Conservation (phyloP, 2,888 invertebrate species). For the Arctia plantaginis region DNA sequence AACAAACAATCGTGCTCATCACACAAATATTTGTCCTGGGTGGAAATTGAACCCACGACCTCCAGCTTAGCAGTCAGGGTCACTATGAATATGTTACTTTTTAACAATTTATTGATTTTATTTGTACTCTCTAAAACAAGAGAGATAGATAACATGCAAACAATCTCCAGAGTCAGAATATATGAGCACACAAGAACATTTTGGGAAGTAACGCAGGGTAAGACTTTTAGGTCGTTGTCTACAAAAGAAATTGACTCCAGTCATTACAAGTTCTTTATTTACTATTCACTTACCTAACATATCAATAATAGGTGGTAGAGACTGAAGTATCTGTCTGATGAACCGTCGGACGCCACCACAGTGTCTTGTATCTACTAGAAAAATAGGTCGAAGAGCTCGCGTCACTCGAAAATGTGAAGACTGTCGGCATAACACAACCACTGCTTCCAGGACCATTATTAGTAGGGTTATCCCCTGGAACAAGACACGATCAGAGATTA, state of each 20-base stretch:
- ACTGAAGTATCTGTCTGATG: conserved; percentile 93
- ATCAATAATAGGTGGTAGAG: conserved; percentile 94
- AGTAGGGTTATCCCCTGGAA: conserved; percentile 90
- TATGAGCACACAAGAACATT: neutral
- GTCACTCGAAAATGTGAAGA: conserved; percentile 95
- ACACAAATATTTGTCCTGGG: too few relatives aligned
- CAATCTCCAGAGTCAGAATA: neutral
- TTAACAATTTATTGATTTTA: neutral
- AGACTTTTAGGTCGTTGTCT: neutral
- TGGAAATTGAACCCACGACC: too few relatives aligned
- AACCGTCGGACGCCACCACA: conserved; percentile 92
- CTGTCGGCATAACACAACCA: conserved; percentile 92
- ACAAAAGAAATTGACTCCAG: neutral
- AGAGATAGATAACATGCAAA: neutral
- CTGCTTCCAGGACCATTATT: conserved; percentile 94
- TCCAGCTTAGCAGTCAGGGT: too few relatives aligned
- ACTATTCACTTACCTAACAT: conserved; percentile 88
- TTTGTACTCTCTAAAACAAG: neutral
- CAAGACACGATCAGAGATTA: neutral
- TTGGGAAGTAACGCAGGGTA: neutral
- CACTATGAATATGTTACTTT: neutral
- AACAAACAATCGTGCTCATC: too few relatives aligned
- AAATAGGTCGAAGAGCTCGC: conserved; percentile 95
- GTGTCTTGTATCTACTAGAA: conserved; percentile 94
- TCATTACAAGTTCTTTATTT: neutral